Evolutionary conservation across 1,140 invertebrate genomes (phyloP), one percentile per base, ranked within the genome.

Genomic region (Carcinoscorpius rotundicauda): DNA sequence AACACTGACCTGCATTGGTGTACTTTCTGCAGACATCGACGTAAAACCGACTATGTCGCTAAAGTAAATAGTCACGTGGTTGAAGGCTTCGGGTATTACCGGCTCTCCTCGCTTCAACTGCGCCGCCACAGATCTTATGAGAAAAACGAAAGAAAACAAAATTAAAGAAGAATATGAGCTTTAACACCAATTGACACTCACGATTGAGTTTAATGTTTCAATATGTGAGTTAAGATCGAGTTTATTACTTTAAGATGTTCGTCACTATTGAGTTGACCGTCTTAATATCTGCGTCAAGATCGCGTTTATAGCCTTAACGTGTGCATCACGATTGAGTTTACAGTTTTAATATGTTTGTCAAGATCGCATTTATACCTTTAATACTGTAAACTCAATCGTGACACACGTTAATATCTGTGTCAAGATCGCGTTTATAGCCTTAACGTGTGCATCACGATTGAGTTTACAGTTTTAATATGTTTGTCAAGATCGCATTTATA

Each of bases 1-100:
- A 53, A 5, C 29, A 64, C 10, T 70, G 76, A 87, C 86, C 81
- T 91, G 84, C 71, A 97, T 81, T 52, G 94, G 93, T 60, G 91
- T 91, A 74, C 92, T 96, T 76, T 91, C 87, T 1, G 93, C 91
- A 5, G 93, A 96, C 85, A 98, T 91, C 59, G 87, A 85, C 55
- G 96, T 98, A 80, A 98, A 98, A 69, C 95, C 95, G 63, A 98
- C 95, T 77, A 98, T 98, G 78, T 98, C 96, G 74, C 93, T 97
- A 80, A 98, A 98, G 79, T 97, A 98, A 70, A 98, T 97, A 50
- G 95, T 97, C 52, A 85, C 93, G 69, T 86, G 84, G 78, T 96
- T 91, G 78, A 91, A 98, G 0, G 88, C 88, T 79, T 98, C 95
- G 4, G 95, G 94, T 77, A 93, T 89, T 3, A 98, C 92, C 4